Percentiles rank a stretch among this genome's conserved stretches.
Evolutionary conservation across 2,888 invertebrate genomes (phyloP).

Genomic region (Philopedon plagiatum): DNA sequence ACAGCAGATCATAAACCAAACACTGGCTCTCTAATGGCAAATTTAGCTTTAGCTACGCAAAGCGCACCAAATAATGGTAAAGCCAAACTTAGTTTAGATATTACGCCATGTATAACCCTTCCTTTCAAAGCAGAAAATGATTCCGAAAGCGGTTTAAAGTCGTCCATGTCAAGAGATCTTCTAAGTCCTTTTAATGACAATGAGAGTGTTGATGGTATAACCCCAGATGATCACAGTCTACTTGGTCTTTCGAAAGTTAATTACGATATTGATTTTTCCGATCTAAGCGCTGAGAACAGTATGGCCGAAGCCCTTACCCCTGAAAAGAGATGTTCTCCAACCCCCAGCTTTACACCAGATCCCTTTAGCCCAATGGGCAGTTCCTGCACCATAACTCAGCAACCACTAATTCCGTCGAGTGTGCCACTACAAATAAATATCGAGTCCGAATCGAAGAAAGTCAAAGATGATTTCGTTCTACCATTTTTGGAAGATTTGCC

Average conservation of each 20-base stretch:
- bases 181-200: slow-evolving; percentile 59
- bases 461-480: slow-evolving; percentile 59
- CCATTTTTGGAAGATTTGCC: slow-evolving; percentile 56
- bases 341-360: slow-evolving; percentile 67
- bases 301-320: slow-evolving; percentile 72
- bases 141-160: slow-evolving; percentile 59
- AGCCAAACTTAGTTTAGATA: slow-evolving; percentile 61
- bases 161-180: slow-evolving; percentile 70
- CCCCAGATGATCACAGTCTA: slow-evolving; percentile 76
- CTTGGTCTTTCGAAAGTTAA: slow-evolving; percentile 80
- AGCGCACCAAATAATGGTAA: slow-evolving; percentile 37
- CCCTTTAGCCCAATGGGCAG: slow-evolving; percentile 73
- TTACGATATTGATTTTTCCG: slow-evolving; percentile 84
- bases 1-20: slow-evolving; percentile 58
- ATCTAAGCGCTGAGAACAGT: slow-evolving; percentile 81
- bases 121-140: slow-evolving; percentile 54
- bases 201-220: slow-evolving; percentile 72
- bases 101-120: slow-evolving; percentile 64
- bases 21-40: slow-evolving; percentile 45
- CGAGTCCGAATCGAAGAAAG: slow-evolving; percentile 25
- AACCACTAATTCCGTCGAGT: slow-evolving; percentile 63
- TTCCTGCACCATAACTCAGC: slow-evolving; percentile 62
- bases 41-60: slow-evolving; percentile 42
- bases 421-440: slow-evolving; percentile 49
- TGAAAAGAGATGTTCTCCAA: slow-evolving; percentile 62